A percentile compares a stretch with the other conserved stretches of the same genome.
phyloP scores from a whole-genome alignment of 2,888 invertebrate species.

The Aspidiotus rigidus region DNA sequence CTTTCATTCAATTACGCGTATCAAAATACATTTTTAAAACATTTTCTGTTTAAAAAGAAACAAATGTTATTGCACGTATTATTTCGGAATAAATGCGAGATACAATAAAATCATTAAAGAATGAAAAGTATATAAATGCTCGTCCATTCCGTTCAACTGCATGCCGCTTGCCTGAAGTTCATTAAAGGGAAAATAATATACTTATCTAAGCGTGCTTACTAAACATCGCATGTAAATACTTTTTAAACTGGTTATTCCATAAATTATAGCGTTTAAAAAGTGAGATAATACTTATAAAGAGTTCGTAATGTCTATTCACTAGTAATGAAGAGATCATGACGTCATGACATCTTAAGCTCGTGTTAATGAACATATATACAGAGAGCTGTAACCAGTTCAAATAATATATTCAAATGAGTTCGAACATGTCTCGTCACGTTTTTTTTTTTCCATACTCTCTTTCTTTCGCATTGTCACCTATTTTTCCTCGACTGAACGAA shows the following conservation, averaged over 20 bases:
- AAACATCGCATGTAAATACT: slow-evolving; percentile 32
- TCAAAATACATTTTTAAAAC: slow-evolving; percentile 11
- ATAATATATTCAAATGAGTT: slow-evolving; percentile 31
- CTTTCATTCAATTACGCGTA: slow-evolving; percentile 23
- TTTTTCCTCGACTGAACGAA: background rate
- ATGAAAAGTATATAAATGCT: slow-evolving; percentile 8
- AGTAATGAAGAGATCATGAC: slow-evolving; percentile 33
- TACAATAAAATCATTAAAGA: slow-evolving; percentile 18
- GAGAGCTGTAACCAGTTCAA: slow-evolving; percentile 29
- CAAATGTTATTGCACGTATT: background rate
- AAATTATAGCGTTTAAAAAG: slow-evolving; percentile 32
- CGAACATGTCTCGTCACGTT: slow-evolving; percentile 31
- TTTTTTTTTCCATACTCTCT: slow-evolving; percentile 6
- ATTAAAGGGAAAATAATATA: slow-evolving; percentile 15
- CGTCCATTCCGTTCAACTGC: background rate
- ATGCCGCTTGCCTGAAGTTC: slow-evolving; percentile 22
- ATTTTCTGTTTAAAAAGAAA: background rate
- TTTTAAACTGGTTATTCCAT: slow-evolving; percentile 31
- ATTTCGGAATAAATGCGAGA: background rate
- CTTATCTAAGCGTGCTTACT: slow-evolving; percentile 32
- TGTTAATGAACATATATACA: slow-evolving; percentile 30
- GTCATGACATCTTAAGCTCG: slow-evolving; percentile 33
- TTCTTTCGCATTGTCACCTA: slow-evolving; percentile 9
- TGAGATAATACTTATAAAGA: slow-evolving; percentile 32
- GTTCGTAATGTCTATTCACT: slow-evolving; percentile 28